Evolutionary conservation across 2,113 vertebrate genomes (phyloP).

Genomic region (Craseonycteris thonglongyai): DNA sequence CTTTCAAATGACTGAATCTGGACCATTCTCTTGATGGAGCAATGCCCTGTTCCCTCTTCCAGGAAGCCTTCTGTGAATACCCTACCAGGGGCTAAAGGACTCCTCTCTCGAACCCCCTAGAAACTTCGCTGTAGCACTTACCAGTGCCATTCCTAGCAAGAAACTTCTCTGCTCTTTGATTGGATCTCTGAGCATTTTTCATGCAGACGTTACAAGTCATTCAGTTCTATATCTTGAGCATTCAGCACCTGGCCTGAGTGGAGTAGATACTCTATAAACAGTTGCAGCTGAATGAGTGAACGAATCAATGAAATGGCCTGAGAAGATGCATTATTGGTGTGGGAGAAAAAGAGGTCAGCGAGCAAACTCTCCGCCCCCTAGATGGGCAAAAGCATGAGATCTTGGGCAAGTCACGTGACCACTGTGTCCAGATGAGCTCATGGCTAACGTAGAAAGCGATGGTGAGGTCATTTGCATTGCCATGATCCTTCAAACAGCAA

Average conservation of each 20-base stretch:
- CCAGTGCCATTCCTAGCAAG: neutral
- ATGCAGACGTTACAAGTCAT: too few species aligned
- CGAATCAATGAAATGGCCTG: neutral
- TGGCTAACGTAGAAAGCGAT: neutral
- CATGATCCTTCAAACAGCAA: neutral
- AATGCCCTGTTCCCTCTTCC: neutral
- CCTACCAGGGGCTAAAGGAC: neutral
- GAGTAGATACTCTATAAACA: fast-evolving
- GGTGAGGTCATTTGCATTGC: too few species aligned
- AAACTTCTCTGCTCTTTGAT: neutral
- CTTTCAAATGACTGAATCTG: too few species aligned
- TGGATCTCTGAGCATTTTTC: neutral
- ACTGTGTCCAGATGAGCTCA: neutral
- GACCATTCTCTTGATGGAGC: neutral
- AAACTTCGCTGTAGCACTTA: fast-evolving
- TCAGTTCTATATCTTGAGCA: neutral
- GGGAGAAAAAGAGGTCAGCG: neutral
- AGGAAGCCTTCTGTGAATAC: neutral
- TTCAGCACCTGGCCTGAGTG: fast-evolving
- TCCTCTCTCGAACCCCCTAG: neutral
- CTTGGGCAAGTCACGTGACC: neutral
- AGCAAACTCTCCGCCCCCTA: neutral
- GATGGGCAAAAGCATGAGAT: fast-evolving
- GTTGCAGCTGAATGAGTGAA: too few species aligned
- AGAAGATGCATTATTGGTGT: fast-evolving